Evolutionary conservation across 2,113 vertebrate species (phyloP).

Genomic region (Toxotes chatareus): DNA sequence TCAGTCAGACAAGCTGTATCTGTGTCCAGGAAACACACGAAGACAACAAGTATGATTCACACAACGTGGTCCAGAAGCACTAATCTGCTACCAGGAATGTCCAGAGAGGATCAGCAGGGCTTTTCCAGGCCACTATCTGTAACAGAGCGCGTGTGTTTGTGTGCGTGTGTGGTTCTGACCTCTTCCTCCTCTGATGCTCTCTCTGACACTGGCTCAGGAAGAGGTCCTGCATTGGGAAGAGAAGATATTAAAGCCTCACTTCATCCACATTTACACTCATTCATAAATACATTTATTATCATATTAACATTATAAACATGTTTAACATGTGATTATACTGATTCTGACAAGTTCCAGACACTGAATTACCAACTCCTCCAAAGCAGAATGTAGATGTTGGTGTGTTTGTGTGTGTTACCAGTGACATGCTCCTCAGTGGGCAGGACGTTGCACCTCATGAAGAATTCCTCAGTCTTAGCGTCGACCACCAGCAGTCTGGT

Average conservation of each 20-base stretch:
- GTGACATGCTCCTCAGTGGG: constrained; percentile 88
- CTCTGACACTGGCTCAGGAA: constrained; percentile 87
- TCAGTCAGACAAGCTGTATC: too few species aligned
- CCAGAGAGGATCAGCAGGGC: constrained; percentile 43
- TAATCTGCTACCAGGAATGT: constrained; percentile 57
- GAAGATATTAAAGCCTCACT: neutral
- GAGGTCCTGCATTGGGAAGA: constrained; percentile 82
- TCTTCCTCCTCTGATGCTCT: constrained; percentile 83
- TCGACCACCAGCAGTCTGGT: constrained; percentile 93
- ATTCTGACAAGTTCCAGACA: too few species aligned
- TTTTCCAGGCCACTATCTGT: constrained; percentile 29
- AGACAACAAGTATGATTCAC: neutral
- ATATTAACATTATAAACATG: too few species aligned
- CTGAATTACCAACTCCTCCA: too few species aligned
- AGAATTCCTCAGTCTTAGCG: constrained; percentile 89
- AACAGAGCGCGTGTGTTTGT: neutral
- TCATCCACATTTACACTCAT: neutral
- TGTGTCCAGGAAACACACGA: neutral
- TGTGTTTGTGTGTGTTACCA: constrained; percentile 70
- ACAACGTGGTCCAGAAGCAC: constrained; percentile 18
- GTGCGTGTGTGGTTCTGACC: constrained; percentile 80
- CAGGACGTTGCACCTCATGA: constrained; percentile 89
- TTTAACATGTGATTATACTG: too few species aligned
- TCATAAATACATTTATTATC: neutral
- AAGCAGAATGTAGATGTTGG: too few species aligned